phyloP scores from a whole-genome alignment of 1,140 invertebrate species.

The Alviniconcha marisindica region DNA sequence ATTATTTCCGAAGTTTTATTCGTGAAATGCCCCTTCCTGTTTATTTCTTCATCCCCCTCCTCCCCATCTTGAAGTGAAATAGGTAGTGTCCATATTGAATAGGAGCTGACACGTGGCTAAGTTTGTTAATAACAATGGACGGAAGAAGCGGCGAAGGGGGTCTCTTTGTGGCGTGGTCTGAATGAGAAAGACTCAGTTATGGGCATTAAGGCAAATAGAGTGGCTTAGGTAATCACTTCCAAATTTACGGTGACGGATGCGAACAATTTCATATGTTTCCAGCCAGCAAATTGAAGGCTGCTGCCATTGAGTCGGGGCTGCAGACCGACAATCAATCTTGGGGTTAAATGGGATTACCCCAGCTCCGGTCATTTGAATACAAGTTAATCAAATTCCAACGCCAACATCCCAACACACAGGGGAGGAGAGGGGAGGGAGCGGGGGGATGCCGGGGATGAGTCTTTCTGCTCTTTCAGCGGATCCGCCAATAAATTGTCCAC shows the following conservation, averaged over 20 bases:
- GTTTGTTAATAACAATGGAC: background rate
- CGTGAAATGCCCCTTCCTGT: background rate
- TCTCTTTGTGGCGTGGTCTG: constrained; percentile 2
- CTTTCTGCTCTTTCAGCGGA: background rate
- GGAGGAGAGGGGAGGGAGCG: background rate
- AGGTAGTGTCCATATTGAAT: constrained; percentile 29
- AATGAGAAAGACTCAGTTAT: background rate
- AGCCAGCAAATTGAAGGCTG: constrained; percentile 34
- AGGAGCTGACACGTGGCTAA: background rate
- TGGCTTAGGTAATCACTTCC: constrained; percentile 41
- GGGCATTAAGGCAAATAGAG: constrained; percentile 24
- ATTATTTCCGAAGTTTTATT: no score
- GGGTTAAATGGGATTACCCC: constrained; percentile 46
- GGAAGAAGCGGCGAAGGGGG: background rate
- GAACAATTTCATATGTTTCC: constrained; percentile 41
- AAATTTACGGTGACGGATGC: constrained; percentile 43
- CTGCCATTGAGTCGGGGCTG: background rate
- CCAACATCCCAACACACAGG: constrained; percentile 28
- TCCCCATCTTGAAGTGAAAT: background rate
- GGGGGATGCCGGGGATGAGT: background rate
- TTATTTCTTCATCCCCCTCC: background rate
- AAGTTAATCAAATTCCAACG: constrained; percentile 48
- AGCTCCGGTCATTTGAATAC: constrained; percentile 44
- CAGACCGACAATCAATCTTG: constrained; percentile 40
- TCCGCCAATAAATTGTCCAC: constrained; percentile 1